Evolutionary conservation across 2,888 invertebrate genomes (phyloP).

Genomic region (Euplexia lucipara): DNA sequence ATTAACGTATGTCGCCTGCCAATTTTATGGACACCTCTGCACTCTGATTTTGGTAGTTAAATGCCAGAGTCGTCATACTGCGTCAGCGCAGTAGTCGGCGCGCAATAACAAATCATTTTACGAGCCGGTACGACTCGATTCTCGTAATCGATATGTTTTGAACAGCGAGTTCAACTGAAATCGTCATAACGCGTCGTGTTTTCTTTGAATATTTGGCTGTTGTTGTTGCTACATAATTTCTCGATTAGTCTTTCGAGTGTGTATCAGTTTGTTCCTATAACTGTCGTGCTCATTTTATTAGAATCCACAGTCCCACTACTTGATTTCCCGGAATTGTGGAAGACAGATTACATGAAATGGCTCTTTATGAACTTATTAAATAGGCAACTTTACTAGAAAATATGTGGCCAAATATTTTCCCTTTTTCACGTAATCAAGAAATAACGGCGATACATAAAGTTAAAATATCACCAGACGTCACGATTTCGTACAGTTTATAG

Average conservation of each 20-base stretch:
- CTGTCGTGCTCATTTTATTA: too few species aligned
- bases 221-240: slow-evolving; percentile 25
- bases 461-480: too few species aligned
- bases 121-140: slow-evolving; percentile 28
- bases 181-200: slow-evolving; percentile 31
- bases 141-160: slow-evolving; percentile 47
- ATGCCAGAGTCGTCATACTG: not conserved
- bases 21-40: slow-evolving; percentile 22
- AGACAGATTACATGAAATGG: too few species aligned
- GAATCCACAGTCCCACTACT: too few species aligned
- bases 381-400: too few species aligned
- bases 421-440: too few species aligned
- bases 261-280: not conserved
- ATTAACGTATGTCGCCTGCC: slow-evolving; percentile 21
- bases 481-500: too few species aligned
- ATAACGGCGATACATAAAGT: too few species aligned
- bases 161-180: slow-evolving; percentile 40
- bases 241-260: slow-evolving; percentile 1
- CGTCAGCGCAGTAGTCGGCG: slow-evolving; percentile 10
- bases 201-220: slow-evolving; percentile 41
- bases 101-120: slow-evolving; percentile 33
- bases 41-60: slow-evolving; percentile 16
- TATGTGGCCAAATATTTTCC: too few species aligned
- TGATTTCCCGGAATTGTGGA: too few species aligned
- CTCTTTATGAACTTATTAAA: too few species aligned